Evolutionary conservation across 2,797 vertebrate genomes (phyloP), one percentile per base, ranked within the genome.

Genomic region (Liasis olivaceus): DNA sequence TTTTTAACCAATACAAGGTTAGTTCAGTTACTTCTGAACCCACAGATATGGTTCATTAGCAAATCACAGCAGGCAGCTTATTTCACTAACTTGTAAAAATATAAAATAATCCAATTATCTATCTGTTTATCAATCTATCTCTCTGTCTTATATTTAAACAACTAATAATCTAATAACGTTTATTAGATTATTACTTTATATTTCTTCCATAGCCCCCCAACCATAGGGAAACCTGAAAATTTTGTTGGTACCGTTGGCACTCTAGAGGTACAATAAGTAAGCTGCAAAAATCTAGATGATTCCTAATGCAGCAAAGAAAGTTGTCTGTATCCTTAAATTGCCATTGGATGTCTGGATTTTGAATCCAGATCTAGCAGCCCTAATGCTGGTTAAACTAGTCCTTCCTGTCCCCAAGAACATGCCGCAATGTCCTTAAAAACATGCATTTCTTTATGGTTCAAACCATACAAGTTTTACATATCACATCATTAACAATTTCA

Each of bases 401-500:
- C 3, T 85, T 36, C 47, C 26, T 20, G 72, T 47, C 20, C 9
- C 9, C 42, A 54, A 64, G n/a, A 62, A 63, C 59, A 69, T 85
- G 13, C 9, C 84, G 28, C 14, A 4, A 85, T 47, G 60, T 93
- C 87, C 60, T 86, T 31, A 81, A 6, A 51, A 0, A 60, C 22
- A 17, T 69, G 12, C 81, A 13, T 87, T 62, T 24, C 47, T 22
- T 47, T 42, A 17, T 56, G 28, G 31, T 54, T 69, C 60, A 93
- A 4, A 47, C 58, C 90, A 92, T 93, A 90, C 94, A 94, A 15
- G 24, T 42, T 6, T 69, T 93, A 4, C 0, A 0, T 89, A 14
- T 95, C 93, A 93, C 6, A 93, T 2, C 0, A 77, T 11, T 92
- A 56, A 84, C n/a, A 93, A 72, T 0, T 28, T 93, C 89, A 14